These are phyloP conservation scores for Diplodus sargus DNA, from an alignment of 2,797 vertebrate genomes.

Conservation along the genomic window DNA sequence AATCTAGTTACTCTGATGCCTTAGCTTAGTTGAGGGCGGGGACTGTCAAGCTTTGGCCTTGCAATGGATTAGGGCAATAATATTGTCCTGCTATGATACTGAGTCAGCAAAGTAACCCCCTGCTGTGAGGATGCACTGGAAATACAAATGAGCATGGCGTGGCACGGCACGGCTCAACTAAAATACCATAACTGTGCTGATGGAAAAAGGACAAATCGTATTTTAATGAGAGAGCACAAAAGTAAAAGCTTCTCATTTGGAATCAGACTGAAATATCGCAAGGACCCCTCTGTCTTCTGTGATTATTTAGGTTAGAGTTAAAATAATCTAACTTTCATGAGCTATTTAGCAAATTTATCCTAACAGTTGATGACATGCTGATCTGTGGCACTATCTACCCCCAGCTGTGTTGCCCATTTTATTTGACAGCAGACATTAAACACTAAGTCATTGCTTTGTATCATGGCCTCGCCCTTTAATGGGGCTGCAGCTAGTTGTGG, in stretches of 20 bases:
- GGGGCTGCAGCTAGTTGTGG: conserved; percentile 96
- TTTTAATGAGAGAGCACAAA: conserved; percentile 48
- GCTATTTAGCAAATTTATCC: conserved; percentile 72
- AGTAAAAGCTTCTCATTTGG: conserved; percentile 47
- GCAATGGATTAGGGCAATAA: conserved; percentile 67
- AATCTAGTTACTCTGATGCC: conserved; percentile 40
- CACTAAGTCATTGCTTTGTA: conserved; percentile 94
- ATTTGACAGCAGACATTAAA: conserved; percentile 90
- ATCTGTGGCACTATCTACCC: conserved; percentile 72
- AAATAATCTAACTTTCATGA: conserved; percentile 69
- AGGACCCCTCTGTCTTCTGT: conserved; percentile 42
- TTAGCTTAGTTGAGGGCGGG: conserved; percentile 27
- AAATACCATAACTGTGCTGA: conserved; percentile 43
- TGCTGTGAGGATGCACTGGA: conserved; percentile 64
- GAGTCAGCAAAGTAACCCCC: conserved; percentile 70
- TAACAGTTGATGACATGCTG: conserved; percentile 73
- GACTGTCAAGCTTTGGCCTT: conserved; percentile 57
- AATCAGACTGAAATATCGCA: conserved; percentile 37
- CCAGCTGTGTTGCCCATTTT: conserved; percentile 82
- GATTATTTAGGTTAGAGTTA: conserved; percentile 61
- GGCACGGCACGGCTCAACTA: conserved; percentile 33
- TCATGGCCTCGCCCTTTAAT: conserved; percentile 96
- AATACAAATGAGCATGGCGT: conserved; percentile 72
- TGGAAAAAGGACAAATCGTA: conserved; percentile 50
- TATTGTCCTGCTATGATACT: conserved; percentile 58